Conservation (phyloP, 1,140 invertebrate genomes). For the Asobara japonica region DNA sequence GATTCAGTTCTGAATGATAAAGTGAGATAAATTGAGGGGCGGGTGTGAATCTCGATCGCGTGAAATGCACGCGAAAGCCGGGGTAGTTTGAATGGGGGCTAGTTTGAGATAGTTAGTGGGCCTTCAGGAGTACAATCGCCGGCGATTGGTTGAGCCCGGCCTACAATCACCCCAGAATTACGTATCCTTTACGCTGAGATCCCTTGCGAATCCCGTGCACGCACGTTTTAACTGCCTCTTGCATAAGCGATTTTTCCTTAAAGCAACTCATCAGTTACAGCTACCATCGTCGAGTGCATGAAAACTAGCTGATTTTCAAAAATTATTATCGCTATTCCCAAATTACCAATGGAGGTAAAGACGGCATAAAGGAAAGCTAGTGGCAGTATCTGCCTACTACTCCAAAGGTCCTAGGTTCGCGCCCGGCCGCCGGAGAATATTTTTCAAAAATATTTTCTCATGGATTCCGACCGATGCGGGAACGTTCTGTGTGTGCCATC, state of each 20-base stretch:
- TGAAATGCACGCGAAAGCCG: background rate
- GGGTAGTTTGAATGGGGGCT: slow-evolving; percentile 63
- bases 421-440: no score
- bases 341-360: no score
- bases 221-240: slow-evolving; percentile 43
- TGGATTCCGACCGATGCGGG: no score
- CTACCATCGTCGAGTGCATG: no score
- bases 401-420: no score
- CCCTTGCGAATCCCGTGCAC: slow-evolving; percentile 54
- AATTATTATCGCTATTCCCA: no score
- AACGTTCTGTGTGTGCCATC: no score
- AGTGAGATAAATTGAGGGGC: slow-evolving; percentile 15
- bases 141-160: slow-evolving; percentile 59
- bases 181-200: slow-evolving; percentile 57
- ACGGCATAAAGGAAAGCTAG: no score
- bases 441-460: no score
- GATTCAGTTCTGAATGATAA: slow-evolving; percentile 9
- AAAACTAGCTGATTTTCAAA: no score
- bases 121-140: slow-evolving; percentile 65
- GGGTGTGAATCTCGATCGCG: slow-evolving; percentile 30
- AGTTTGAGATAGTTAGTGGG: slow-evolving; percentile 67
- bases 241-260: background rate
- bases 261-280: no score
- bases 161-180: slow-evolving; percentile 63
- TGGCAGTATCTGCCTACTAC: no score